Evolutionary conservation across 2,888 invertebrate genomes (phyloP).

Genomic region (Tachina grossa): DNA sequence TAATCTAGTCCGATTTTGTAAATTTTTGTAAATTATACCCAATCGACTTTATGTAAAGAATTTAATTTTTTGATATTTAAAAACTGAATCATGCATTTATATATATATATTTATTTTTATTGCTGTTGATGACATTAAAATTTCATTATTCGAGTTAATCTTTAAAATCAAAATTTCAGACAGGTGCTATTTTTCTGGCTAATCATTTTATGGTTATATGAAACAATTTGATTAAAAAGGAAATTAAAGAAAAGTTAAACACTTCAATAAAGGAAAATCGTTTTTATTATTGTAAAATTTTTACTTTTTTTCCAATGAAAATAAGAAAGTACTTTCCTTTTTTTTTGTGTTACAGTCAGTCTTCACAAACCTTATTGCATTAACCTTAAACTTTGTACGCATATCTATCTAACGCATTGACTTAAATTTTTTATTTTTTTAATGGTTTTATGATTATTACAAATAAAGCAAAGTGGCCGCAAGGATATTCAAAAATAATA

Average conservation of each 20-base stretch:
- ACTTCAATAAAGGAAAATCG: neutral
- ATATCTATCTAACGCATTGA: slow-evolving; percentile 34
- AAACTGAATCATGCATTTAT: too few relatives aligned
- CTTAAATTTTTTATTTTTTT: slow-evolving; percentile 32
- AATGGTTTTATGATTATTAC: slow-evolving; percentile 60
- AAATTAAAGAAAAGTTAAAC: neutral
- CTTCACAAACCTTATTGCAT: slow-evolving; percentile 28
- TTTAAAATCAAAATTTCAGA: slow-evolving; percentile 26
- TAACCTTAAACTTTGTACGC: slow-evolving; percentile 20
- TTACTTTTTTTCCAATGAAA: slow-evolving; percentile 55
- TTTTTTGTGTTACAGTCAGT: slow-evolving; percentile 21
- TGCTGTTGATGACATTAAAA: too few relatives aligned
- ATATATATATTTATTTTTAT: too few relatives aligned
- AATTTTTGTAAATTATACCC: too few relatives aligned
- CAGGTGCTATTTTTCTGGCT: slow-evolving; percentile 12
- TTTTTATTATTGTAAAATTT: slow-evolving; percentile 45
- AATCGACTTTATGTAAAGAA: too few relatives aligned
- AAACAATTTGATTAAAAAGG: slow-evolving; percentile 38
- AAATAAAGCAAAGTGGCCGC: slow-evolving; percentile 61
- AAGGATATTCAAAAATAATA: slow-evolving; percentile 59
- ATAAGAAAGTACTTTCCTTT: neutral
- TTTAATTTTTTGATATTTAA: too few relatives aligned
- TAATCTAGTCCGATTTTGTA: too few relatives aligned
- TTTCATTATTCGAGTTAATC: neutral
- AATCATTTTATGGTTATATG: slow-evolving; percentile 17